phyloP scores from a whole-genome alignment of 2,888 invertebrate genomes.

The Erebia ligea region DNA sequence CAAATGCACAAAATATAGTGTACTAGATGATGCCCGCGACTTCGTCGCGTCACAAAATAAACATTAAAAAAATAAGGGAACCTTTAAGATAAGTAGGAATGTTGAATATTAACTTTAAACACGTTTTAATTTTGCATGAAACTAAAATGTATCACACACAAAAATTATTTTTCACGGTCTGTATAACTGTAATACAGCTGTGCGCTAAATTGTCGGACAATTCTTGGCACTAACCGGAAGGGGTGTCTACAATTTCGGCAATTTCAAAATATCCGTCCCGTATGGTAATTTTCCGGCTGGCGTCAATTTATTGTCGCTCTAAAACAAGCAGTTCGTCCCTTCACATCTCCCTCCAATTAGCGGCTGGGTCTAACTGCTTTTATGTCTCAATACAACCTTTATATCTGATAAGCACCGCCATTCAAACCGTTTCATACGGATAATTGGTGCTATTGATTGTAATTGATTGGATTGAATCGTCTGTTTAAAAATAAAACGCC shows the following conservation, averaged over 20 bases:
- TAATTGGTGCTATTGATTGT: slow-evolving; percentile 45
- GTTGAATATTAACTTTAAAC: neutral
- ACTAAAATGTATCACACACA: neutral
- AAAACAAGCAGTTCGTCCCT: slow-evolving; percentile 76
- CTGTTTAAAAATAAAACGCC: slow-evolving; percentile 26
- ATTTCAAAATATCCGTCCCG: slow-evolving; percentile 71
- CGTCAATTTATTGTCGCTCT: slow-evolving; percentile 80
- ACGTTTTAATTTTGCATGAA: slow-evolving; percentile 1
- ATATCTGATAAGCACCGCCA: slow-evolving; percentile 47
- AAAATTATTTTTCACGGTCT: slow-evolving; percentile 14
- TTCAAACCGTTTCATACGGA: slow-evolving; percentile 51
- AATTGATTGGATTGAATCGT: slow-evolving; percentile 35
- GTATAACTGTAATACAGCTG: neutral
- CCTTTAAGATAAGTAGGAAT: neutral
- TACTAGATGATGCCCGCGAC: too few species aligned
- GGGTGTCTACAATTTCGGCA: slow-evolving; percentile 71
- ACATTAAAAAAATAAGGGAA: too few species aligned
- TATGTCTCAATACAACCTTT: slow-evolving; percentile 65
- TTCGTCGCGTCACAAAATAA: too few species aligned
- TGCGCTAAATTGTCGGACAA: slow-evolving; percentile 19
- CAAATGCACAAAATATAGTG: neutral
- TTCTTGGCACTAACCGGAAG: slow-evolving; percentile 32
- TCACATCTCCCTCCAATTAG: slow-evolving; percentile 70
- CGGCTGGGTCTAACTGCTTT: slow-evolving; percentile 62
- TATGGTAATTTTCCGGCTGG: slow-evolving; percentile 75